Conservation (phyloP, 2,797 vertebrate species). For the Loriculus beryllinus region DNA sequence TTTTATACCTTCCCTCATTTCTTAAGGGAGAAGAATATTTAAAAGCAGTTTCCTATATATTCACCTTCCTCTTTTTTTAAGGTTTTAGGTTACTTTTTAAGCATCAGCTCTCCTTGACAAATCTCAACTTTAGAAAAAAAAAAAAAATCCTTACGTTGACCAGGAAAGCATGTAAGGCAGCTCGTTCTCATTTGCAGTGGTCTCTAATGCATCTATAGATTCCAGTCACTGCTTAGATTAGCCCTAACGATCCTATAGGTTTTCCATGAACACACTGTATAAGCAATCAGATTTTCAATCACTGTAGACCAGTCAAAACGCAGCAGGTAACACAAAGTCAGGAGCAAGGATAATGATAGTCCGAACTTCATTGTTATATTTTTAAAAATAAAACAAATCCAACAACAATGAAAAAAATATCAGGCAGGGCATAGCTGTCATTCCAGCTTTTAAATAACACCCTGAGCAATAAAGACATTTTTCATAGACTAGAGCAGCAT, state of each 20-base stretch:
- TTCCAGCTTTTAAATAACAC: background rate
- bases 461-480: background rate
- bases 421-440: background rate
- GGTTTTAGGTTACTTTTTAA: background rate
- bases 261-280: background rate
- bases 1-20: background rate
- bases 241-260: background rate
- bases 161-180: background rate
- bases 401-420: background rate
- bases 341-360: background rate
- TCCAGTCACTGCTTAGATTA: background rate
- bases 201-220: background rate
- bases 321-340: background rate
- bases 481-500: background rate
- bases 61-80: background rate
- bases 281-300: background rate
- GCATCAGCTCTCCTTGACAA: background rate
- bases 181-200: background rate
- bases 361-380: background rate
- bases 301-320: background rate
- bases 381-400: background rate
- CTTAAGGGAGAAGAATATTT: background rate
- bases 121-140: background rate
- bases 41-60: background rate
- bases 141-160: background rate